Conservation (phyloP, 2,888 invertebrate species). For the Elegia similella region DNA sequence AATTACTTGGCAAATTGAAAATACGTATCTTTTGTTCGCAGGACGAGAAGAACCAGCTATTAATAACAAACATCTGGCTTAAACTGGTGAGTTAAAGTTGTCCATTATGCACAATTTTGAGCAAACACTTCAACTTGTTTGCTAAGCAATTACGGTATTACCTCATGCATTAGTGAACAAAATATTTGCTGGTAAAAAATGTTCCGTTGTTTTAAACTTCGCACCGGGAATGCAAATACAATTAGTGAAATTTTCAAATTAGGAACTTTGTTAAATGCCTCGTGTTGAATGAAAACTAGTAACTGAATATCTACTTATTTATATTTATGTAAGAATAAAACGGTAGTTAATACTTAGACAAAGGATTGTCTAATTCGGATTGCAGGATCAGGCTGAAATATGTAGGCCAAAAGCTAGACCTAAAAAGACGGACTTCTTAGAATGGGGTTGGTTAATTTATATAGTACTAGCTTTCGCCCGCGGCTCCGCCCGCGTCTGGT, state of each 20-base stretch:
- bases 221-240: neutral
- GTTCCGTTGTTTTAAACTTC: neutral
- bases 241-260: neutral
- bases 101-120: constrained; percentile 2
- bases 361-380: too few species aligned
- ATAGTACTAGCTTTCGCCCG: too few species aligned
- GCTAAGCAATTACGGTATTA: constrained; percentile 23
- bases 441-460: too few species aligned
- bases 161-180: constrained; percentile 23
- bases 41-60: constrained; percentile 98
- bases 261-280: neutral
- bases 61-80: constrained; percentile 98
- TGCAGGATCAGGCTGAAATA: too few species aligned
- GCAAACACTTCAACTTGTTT: constrained; percentile 20
- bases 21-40: constrained; percentile 74
- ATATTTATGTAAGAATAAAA: too few species aligned
- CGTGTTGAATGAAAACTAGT: neutral
- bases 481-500: too few species aligned
- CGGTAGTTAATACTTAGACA: too few species aligned
- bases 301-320: too few species aligned
- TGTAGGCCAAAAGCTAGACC: too few species aligned
- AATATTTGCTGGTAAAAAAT: constrained; percentile 4
- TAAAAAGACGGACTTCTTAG: too few species aligned
- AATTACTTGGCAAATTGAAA: neutral
- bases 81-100: constrained; percentile 90